A percentile compares a stretch with the other conserved stretches of the same genome.
Evolutionary conservation across 2,113 vertebrate species (phyloP).

Genomic region (Orcinus orca): DNA sequence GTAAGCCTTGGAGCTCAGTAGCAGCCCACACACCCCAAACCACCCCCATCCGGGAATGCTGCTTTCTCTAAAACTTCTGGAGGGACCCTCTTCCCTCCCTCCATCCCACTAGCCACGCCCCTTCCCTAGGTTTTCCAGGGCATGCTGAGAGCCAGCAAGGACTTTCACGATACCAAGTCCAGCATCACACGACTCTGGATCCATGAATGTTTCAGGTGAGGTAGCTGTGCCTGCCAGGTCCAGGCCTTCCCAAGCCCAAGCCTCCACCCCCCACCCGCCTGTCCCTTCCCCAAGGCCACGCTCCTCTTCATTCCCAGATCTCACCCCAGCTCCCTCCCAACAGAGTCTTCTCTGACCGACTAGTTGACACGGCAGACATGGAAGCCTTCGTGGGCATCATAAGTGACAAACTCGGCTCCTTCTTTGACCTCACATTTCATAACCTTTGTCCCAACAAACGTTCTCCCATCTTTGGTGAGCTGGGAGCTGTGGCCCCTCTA

Average conservation of each 20-base stretch:
- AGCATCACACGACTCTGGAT: slow-evolving; percentile 91
- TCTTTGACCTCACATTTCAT: slow-evolving; percentile 89
- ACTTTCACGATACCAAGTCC: slow-evolving; percentile 88
- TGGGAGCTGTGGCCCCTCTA: not conserved
- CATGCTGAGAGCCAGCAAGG: slow-evolving; percentile 88
- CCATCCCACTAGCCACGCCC: fast-evolving
- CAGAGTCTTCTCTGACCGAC: slow-evolving; percentile 93
- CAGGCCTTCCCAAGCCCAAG: not conserved
- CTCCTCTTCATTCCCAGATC: not conserved
- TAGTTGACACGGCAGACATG: slow-evolving; percentile 86
- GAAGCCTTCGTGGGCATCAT: slow-evolving; percentile 87
- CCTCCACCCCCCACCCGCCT: fast-evolving
- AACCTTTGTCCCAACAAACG: slow-evolving; percentile 90
- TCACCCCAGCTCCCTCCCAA: not conserved
- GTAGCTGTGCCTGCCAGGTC: not conserved
- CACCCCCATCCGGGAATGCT: not conserved
- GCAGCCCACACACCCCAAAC: not conserved
- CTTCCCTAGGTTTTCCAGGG: slow-evolving; percentile 90
- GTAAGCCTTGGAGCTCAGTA: not conserved
- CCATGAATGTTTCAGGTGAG: slow-evolving; percentile 93
- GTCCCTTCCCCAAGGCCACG: not conserved
- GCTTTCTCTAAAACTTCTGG: not conserved
- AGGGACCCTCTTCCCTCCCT: not conserved
- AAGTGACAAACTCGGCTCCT: slow-evolving; percentile 86
- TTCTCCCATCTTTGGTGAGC: slow-evolving; percentile 88